Conservation (phyloP, 2,888 invertebrate genomes). For the Blastobasis lacticolella region DNA sequence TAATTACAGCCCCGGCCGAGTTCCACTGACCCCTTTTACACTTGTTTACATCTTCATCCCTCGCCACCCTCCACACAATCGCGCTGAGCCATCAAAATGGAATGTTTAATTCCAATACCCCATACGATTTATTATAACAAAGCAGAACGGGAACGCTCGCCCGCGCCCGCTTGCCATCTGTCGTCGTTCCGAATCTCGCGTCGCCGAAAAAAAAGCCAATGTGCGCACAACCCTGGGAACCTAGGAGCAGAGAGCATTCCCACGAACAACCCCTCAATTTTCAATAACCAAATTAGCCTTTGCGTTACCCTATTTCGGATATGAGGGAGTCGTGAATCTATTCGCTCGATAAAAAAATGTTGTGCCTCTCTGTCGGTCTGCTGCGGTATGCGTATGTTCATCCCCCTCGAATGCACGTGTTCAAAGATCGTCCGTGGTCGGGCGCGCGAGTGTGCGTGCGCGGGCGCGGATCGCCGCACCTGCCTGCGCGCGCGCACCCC, state of each 20-base stretch:
- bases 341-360: slow-evolving; percentile 69
- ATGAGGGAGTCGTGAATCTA: slow-evolving; percentile 74
- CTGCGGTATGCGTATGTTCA: slow-evolving; percentile 39
- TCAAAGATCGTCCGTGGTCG: slow-evolving; percentile 60
- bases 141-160: slow-evolving; percentile 62
- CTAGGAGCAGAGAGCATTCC: slow-evolving; percentile 76
- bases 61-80: slow-evolving; percentile 36
- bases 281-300: slow-evolving; percentile 76
- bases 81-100: slow-evolving; percentile 70
- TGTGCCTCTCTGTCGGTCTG: slow-evolving; percentile 40
- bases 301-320: slow-evolving; percentile 75
- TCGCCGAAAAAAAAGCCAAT: slow-evolving; percentile 68
- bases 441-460: slow-evolving; percentile 53
- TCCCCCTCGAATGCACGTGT: slow-evolving; percentile 75
- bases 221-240: slow-evolving; percentile 78
- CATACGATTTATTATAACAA: slow-evolving; percentile 70
- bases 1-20: slow-evolving; percentile 59
- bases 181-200: slow-evolving; percentile 69
- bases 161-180: slow-evolving; percentile 66
- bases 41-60: slow-evolving; percentile 74
- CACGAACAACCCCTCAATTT: slow-evolving; percentile 78
- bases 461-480: slow-evolving; percentile 56
- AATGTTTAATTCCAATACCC: slow-evolving; percentile 70
- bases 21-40: slow-evolving; percentile 73
- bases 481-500: slow-evolving; percentile 63